These are phyloP conservation scores for Tauraco erythrolophus DNA, from an alignment of 2,113 vertebrate genomes.

Conservation along the genomic window DNA sequence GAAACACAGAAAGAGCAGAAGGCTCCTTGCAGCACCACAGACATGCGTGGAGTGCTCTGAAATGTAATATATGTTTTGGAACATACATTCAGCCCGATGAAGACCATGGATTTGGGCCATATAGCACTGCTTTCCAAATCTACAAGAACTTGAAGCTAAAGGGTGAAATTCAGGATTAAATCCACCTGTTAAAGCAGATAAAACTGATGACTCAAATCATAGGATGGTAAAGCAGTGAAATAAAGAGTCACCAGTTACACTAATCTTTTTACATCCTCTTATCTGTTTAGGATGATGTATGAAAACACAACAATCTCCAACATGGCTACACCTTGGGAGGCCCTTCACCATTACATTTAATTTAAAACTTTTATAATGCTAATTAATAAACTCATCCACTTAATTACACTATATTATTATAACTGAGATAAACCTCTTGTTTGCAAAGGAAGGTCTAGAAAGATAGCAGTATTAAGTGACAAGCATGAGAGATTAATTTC, in stretches of 20 bases:
- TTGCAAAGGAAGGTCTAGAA: constrained; percentile 36
- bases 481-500: constrained; percentile 18
- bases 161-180: background rate
- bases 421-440: constrained; percentile 22
- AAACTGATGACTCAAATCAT: background rate
- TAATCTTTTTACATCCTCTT: background rate
- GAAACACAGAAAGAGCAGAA: background rate
- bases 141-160: background rate
- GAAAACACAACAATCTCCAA: constrained; percentile 24
- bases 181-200: background rate
- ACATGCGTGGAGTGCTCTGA: background rate
- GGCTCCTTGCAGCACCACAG: background rate
- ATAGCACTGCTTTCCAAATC: background rate
- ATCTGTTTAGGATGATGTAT: background rate
- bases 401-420: constrained; percentile 27
- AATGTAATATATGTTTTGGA: background rate
- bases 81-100: background rate
- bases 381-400: constrained; percentile 47
- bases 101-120: background rate
- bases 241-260: background rate
- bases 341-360: constrained; percentile 7
- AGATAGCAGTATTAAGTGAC: constrained; percentile 33
- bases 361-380: constrained; percentile 28
- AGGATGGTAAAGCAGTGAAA: background rate
- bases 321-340: background rate